Evolutionary conservation across 2,888 invertebrate species (phyloP), one percentile per base, ranked within the genome.

Genomic region (Gymnosoma rotundatum): DNA sequence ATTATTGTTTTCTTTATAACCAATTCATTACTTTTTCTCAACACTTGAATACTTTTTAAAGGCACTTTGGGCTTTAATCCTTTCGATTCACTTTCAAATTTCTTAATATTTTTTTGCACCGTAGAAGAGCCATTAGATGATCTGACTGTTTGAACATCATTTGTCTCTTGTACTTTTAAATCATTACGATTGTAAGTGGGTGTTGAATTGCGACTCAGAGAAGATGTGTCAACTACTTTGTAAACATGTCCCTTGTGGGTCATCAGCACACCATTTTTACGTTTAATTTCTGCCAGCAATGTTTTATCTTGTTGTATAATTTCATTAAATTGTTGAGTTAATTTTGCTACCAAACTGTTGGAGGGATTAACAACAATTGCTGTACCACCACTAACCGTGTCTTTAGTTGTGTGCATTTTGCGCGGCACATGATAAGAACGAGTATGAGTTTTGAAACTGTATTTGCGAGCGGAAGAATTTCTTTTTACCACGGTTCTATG

Each of bases 281-380:
- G 92, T 90, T 94, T 94, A 7, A 94, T 93, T 88, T 94, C 94
- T 86, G 93, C 94, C 54, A 93, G 89, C 9, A 93, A 88, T 6
- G 89, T 89, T 14, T 89, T 88, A 83, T 92, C 92, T 83, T 91
- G 91, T 74, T 92, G 91, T 84, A 94, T 93, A 88, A 95, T 93
- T 89, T 94, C 94, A 89, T 96, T 95, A 88, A 95, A 96, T 89
- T 95, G 95, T 86, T 94, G 94, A 0, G 95, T 95, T 79, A 96
- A 90, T 89, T 95, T 94, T 63, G 95, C 94, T 48, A 96, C 96
- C 90, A 94, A 94, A 87, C 93, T 95, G 83, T 93, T 87, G 21
- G 87, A 74, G 16, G 88, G 78, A 48, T 76, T 76, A 12, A 18
- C 52, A 21, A 66, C 83, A 21, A 79, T 69, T 16, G 66, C 74